Conservation (phyloP, 30 jellyfish, hydroid and myxozoan genomes). For the Aurelia aurita complex sp. Pacific region DNA sequence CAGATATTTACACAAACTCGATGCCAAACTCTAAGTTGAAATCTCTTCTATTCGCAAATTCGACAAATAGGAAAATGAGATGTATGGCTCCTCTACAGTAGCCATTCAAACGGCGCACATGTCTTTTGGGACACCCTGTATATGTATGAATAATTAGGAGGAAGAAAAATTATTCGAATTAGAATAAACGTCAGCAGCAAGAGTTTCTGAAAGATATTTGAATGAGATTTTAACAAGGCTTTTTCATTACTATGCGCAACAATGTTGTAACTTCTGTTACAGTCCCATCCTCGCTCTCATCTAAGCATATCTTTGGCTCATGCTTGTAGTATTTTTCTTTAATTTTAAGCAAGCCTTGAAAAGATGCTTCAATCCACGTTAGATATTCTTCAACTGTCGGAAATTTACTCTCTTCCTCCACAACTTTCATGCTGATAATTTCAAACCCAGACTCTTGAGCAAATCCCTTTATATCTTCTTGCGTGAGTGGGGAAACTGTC, state of each 20-base stretch:
- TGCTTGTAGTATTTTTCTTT: neutral
- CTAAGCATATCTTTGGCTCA: neutral
- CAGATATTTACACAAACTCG: too few species aligned
- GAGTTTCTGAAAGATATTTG: too few species aligned
- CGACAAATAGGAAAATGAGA: too few species aligned
- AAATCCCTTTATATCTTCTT: neutral
- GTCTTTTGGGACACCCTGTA: too few species aligned
- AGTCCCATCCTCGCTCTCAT: slow-evolving; percentile 4
- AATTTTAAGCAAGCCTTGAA: neutral
- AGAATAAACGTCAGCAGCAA: too few species aligned
- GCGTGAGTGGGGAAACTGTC: neutral
- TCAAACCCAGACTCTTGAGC: slow-evolving; percentile 9
- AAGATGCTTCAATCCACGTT: neutral
- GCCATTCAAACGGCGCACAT: too few species aligned
- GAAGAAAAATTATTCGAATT: too few species aligned
- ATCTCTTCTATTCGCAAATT: too few species aligned
- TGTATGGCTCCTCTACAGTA: too few species aligned
- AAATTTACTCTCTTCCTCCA: neutral
- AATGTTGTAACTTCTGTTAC: slow-evolving; percentile 11
- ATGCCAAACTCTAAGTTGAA: too few species aligned
- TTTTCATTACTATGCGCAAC: neutral
- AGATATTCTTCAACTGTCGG: slow-evolving; percentile 4
- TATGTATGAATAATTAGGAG: too few species aligned
- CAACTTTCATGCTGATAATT: neutral
- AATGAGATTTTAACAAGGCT: neutral